phyloP scores from a whole-genome alignment of 2,888 invertebrate species.

The Trissolcus brochymenae region DNA sequence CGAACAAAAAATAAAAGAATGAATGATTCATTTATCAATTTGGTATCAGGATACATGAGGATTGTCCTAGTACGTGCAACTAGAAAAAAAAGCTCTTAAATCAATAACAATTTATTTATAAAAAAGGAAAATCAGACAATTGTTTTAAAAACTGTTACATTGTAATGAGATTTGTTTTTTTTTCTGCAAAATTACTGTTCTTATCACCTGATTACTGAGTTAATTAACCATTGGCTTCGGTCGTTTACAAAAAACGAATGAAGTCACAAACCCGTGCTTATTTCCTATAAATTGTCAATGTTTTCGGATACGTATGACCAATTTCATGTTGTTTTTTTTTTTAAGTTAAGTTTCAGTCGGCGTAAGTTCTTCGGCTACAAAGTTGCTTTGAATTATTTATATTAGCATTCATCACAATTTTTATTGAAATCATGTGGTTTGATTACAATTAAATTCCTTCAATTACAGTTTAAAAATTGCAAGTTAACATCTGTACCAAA shows the following conservation, averaged over 20 bases:
- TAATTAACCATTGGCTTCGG: slow-evolving; percentile 13
- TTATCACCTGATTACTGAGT: slow-evolving; percentile 9
- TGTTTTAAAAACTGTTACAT: slow-evolving; percentile 40
- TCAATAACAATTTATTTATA: slow-evolving; percentile 55
- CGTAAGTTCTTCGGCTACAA: background rate
- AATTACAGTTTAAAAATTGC: slow-evolving; percentile 1
- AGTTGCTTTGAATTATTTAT: slow-evolving; percentile 7
- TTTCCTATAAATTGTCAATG: background rate
- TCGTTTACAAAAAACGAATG: slow-evolving; percentile 3
- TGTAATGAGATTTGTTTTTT: slow-evolving; percentile 20
- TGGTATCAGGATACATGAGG: slow-evolving; percentile 24
- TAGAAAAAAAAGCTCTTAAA: slow-evolving; percentile 30
- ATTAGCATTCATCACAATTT: slow-evolving; percentile 24
- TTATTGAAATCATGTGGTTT: slow-evolving; percentile 8
- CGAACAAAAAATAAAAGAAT: background rate
- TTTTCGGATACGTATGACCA: background rate
- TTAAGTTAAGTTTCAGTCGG: slow-evolving; percentile 3
- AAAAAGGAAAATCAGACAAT: slow-evolving; percentile 45
- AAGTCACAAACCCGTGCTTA: slow-evolving; percentile 2
- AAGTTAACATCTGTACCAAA: background rate
- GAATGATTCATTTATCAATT: background rate
- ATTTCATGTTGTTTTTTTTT: background rate
- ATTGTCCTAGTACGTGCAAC: slow-evolving; percentile 22
- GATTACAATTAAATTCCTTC: background rate
- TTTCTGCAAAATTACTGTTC: slow-evolving; percentile 32